phyloP scores from a whole-genome alignment of 2,888 invertebrate species.

The Allygus modestus region DNA sequence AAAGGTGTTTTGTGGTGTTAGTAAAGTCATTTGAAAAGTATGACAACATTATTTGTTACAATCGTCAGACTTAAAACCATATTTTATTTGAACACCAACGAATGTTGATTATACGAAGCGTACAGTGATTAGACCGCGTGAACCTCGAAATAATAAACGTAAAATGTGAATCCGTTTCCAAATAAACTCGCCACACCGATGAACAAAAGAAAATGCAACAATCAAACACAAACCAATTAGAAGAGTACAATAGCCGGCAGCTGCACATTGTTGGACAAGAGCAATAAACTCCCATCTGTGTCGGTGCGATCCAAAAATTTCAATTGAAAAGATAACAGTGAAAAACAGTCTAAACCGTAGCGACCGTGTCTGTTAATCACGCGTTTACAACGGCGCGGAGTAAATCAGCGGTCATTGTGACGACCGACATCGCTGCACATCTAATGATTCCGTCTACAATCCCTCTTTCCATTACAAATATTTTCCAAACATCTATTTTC shows the following conservation, averaged over 20 bases:
- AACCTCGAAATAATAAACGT: background rate
- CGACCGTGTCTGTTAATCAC: constrained; percentile 25
- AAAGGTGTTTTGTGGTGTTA: too few relatives aligned
- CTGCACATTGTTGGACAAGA: constrained; percentile 55
- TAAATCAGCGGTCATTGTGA: constrained; percentile 44
- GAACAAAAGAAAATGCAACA: constrained; percentile 34
- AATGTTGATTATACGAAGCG: too few relatives aligned
- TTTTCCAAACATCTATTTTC: constrained; percentile 48
- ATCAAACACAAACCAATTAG: constrained; percentile 52
- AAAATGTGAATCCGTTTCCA: background rate
- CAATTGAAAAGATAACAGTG: constrained; percentile 54
- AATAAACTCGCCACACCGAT: background rate
- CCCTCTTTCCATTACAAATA: constrained; percentile 51
- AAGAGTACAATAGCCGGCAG: constrained; percentile 36
- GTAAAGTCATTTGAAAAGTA: too few relatives aligned
- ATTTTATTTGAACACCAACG: too few relatives aligned
- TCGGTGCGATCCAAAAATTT: constrained; percentile 48
- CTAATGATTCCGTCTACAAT: constrained; percentile 49
- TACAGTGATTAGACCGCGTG: too few relatives aligned
- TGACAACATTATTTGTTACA: too few relatives aligned
- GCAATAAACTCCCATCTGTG: constrained; percentile 51
- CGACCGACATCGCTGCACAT: background rate
- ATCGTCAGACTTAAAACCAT: too few relatives aligned
- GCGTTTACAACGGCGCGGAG: constrained; percentile 41
- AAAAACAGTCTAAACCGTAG: constrained; percentile 8